These are phyloP conservation scores for Meriones unguiculatus DNA, from an alignment of 2,113 vertebrate genomes.

Conservation along the genomic window DNA sequence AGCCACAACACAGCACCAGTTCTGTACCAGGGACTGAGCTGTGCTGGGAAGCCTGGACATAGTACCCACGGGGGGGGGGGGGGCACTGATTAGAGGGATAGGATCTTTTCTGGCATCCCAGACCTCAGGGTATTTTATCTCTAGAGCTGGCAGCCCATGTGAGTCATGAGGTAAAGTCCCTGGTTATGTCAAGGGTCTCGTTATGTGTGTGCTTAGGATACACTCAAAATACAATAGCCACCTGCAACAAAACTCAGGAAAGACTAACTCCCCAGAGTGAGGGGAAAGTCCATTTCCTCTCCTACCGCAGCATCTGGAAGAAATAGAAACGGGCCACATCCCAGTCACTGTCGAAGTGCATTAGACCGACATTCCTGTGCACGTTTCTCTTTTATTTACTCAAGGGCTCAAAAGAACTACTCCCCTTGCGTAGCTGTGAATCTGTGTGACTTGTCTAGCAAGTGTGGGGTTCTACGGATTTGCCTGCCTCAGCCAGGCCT, in stretches of 20 bases:
- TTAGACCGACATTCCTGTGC: not conserved
- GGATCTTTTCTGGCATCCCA: not conserved
- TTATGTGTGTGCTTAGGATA: not conserved
- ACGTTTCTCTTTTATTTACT: constrained; percentile 46
- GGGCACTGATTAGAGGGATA: not conserved
- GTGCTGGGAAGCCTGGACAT: not conserved
- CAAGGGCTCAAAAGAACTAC: not conserved
- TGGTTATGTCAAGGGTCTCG: not conserved
- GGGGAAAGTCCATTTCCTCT: constrained; percentile 31
- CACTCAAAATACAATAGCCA: not conserved
- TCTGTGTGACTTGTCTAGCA: not conserved
- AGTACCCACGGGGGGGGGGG: not conserved
- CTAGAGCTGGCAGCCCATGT: no score
- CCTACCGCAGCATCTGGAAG: constrained; percentile 57
- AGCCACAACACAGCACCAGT: not conserved
- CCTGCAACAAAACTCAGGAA: not conserved
- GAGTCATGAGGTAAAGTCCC: no score
- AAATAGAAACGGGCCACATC: constrained; percentile 52
- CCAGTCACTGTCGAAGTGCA: not conserved
- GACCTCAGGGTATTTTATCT: not conserved
- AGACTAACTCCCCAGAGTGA: not conserved
- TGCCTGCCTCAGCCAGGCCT: not conserved
- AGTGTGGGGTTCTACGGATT: not conserved
- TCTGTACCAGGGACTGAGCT: not conserved
- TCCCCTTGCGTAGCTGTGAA: not conserved